Percentiles rank a stretch among this genome's conserved stretches.
phyloP scores from a whole-genome alignment of 2,797 vertebrate genomes.

The Natrix natrix region DNA sequence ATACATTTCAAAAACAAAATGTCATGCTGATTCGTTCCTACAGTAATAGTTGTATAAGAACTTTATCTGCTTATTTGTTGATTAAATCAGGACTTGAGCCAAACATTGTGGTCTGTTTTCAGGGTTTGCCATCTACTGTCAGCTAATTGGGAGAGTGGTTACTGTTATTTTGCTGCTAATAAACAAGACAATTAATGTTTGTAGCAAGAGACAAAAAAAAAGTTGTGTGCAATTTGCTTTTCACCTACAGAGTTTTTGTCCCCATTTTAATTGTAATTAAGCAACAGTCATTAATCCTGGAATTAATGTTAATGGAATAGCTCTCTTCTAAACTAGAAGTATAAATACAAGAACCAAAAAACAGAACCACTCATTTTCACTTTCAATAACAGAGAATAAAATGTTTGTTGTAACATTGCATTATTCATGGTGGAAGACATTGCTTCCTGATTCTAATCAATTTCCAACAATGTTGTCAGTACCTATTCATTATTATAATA shows the following conservation, averaged over 20 bases:
- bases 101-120: neutral
- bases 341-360: neutral
- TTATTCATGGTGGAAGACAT: neutral
- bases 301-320: neutral
- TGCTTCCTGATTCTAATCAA: neutral
- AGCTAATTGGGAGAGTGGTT: neutral
- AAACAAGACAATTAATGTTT: neutral
- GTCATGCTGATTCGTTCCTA: neutral
- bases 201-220: neutral
- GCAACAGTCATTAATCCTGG: neutral
- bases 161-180: neutral
- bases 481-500: neutral
- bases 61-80: neutral
- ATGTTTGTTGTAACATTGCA: neutral
- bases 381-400: neutral
- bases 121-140: neutral
- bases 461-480: neutral
- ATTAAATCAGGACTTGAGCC: neutral
- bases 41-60: neutral
- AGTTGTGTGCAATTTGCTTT: neutral
- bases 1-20: neutral
- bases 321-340: fast-evolving
- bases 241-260: neutral
- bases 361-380: neutral
- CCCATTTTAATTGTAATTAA: neutral